These are phyloP conservation scores for Pardalotus punctatus DNA, from an alignment of 2,113 vertebrate species.

Conservation along the genomic window DNA sequence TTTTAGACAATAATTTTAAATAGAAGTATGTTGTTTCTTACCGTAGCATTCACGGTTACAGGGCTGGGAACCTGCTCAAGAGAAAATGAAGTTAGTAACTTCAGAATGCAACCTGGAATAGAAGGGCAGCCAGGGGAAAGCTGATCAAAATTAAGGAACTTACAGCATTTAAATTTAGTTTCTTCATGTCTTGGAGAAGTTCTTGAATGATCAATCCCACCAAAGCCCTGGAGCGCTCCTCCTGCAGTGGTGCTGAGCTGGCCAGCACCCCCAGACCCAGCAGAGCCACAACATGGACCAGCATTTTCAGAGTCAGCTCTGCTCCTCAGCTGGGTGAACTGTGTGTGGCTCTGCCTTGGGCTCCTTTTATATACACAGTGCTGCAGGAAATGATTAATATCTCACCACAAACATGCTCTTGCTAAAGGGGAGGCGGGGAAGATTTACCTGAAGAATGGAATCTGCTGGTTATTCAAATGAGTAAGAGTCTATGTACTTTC, in stretches of 20 bases:
- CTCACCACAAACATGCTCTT: conserved; percentile 57
- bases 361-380: conserved; percentile 29
- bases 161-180: background rate
- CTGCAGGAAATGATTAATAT: conserved; percentile 64
- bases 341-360: background rate
- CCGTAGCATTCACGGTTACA: background rate
- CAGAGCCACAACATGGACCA: background rate
- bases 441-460: conserved; percentile 40
- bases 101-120: background rate
- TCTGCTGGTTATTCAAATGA: background rate
- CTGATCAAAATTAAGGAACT: background rate
- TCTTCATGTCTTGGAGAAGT: background rate
- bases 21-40: background rate
- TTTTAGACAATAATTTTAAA: background rate
- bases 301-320: background rate
- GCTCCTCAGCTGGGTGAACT: background rate
- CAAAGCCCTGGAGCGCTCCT: fast-evolving
- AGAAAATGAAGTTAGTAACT: background rate
- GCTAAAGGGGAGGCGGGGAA: conserved; percentile 19
- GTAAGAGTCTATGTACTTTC: background rate
- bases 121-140: background rate
- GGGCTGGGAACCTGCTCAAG: background rate
- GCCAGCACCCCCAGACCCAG: background rate
- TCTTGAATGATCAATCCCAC: background rate
- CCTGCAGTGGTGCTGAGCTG: background rate